Conservation (phyloP, 2,888 invertebrate species). For the Aleiodes testaceus region DNA sequence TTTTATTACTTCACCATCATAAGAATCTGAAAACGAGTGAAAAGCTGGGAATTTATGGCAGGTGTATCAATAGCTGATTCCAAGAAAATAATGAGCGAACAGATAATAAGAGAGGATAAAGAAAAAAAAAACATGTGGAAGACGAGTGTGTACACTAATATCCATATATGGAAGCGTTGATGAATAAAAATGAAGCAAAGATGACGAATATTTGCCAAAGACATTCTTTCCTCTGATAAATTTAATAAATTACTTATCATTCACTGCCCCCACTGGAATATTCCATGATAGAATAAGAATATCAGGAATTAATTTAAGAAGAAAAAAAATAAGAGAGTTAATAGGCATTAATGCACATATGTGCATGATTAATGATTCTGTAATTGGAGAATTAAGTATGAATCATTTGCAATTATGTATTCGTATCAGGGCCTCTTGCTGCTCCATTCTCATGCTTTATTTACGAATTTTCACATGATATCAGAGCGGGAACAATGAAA, state of each 20-base stretch:
- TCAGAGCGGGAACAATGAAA: neutral
- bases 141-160: slow-evolving; percentile 32
- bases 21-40: neutral
- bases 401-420: slow-evolving; percentile 37
- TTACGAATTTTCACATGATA: slow-evolving; percentile 3
- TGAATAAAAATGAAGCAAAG: slow-evolving; percentile 23
- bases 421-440: slow-evolving; percentile 7
- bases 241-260: slow-evolving; percentile 8
- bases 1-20: neutral
- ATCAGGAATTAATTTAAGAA: neutral
- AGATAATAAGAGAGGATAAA: slow-evolving; percentile 21
- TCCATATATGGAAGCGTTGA: slow-evolving; percentile 27
- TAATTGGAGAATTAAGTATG: slow-evolving; percentile 26
- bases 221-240: slow-evolving; percentile 8
- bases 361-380: slow-evolving; percentile 17
- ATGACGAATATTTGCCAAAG: slow-evolving; percentile 24
- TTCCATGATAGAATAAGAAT: neutral
- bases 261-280: neutral
- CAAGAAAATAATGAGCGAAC: slow-evolving; percentile 4
- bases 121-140: neutral
- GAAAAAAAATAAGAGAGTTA: neutral
- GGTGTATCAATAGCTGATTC: slow-evolving; percentile 32
- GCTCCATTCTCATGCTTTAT: neutral
- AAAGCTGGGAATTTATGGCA: slow-evolving; percentile 25
- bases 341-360: neutral